phyloP scores from a whole-genome alignment of 2,888 invertebrate species.

The Tridacna crocea region DNA sequence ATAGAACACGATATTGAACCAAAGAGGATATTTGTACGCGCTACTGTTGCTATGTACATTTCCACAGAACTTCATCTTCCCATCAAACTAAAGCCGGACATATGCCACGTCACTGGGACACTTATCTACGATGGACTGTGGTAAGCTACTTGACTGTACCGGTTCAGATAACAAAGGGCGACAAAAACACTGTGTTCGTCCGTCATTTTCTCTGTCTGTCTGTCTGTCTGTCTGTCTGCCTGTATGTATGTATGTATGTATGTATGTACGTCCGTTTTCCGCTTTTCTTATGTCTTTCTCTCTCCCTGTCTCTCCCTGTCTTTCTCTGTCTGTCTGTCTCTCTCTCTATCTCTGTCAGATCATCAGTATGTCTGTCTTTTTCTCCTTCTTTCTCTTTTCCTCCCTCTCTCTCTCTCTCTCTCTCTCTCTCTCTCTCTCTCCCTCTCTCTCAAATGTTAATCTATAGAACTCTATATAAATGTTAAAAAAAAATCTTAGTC shows the following conservation, averaged over 20 bases:
- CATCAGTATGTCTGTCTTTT: background rate
- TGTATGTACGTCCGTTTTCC: background rate
- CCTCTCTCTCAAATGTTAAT: background rate
- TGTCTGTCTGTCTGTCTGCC: background rate
- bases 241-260: background rate
- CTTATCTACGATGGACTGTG: no score
- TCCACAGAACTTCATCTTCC: no score
- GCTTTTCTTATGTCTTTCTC: background rate
- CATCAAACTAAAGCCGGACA: no score
- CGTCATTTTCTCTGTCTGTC: background rate
- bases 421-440: constrained; percentile 1
- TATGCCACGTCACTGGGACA: no score
- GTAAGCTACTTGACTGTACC: no score
- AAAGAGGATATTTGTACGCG: no score
- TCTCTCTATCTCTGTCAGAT: background rate
- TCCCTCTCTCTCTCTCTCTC: background rate
- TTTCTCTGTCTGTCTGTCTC: constrained; percentile 5
- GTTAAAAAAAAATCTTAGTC: no score
- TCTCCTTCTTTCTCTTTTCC: background rate
- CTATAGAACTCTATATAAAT: no score
- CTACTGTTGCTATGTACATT: no score
- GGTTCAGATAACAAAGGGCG: no score
- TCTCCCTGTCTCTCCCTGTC: background rate
- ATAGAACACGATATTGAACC: no score
- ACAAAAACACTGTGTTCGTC: background rate